These are phyloP conservation scores for Ellobius talpinus DNA, from an alignment of 2,113 vertebrate genomes.

Conservation along the genomic window DNA sequence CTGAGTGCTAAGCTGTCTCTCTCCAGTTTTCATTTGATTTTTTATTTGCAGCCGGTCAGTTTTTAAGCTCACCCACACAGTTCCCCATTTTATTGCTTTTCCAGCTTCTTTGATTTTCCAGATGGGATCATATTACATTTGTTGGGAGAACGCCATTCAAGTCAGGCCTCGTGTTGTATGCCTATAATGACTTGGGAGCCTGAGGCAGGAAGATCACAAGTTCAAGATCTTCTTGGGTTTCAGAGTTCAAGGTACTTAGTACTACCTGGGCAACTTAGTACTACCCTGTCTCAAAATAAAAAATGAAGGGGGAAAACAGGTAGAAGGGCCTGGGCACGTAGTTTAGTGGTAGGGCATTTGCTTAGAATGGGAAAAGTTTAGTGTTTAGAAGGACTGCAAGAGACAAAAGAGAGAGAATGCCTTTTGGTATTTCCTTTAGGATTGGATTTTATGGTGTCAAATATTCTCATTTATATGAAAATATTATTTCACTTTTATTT, in stretches of 20 bases:
- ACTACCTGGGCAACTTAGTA: background rate
- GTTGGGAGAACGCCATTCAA: background rate
- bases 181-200: background rate
- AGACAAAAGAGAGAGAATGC: background rate
- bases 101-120: background rate
- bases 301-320: background rate
- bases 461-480: slow-evolving; percentile 51
- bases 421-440: slow-evolving; percentile 19
- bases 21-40: background rate
- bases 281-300: background rate
- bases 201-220: background rate
- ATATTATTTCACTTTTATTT: slow-evolving; percentile 32
- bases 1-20: background rate
- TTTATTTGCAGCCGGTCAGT: background rate
- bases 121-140: slow-evolving; percentile 31
- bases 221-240: background rate
- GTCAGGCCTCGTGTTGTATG: background rate
- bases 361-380: background rate
- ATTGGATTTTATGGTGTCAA: slow-evolving; percentile 8
- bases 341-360: background rate
- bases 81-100: slow-evolving; percentile 46
- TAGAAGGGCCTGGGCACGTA: background rate
- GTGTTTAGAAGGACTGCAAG: background rate
- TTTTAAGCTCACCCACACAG: slow-evolving; percentile 38
- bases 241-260: background rate